These are phyloP conservation scores for Salvelinus fontinalis DNA, from an alignment of 2,113 vertebrate genomes.

Conservation along the genomic window DNA sequence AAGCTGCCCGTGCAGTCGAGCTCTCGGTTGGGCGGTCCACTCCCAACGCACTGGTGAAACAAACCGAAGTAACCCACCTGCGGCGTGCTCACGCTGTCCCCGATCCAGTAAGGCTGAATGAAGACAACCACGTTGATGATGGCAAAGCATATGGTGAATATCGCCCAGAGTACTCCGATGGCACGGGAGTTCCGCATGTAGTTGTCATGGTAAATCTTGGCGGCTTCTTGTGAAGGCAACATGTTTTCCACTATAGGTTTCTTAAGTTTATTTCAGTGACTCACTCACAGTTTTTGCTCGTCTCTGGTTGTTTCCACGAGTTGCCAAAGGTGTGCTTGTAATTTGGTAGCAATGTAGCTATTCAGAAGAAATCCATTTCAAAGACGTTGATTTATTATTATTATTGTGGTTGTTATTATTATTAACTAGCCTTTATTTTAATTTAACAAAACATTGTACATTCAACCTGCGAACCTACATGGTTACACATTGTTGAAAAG, in stretches of 20 bases:
- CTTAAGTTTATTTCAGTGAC: neutral
- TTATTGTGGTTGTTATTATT: constrained; percentile 19
- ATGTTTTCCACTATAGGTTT: constrained; percentile 53
- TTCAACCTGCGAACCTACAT: constrained; percentile 35
- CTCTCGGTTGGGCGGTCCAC: constrained; percentile 85
- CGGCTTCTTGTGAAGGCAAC: constrained; percentile 95
- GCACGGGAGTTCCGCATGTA: constrained; percentile 92
- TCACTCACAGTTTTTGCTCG: neutral
- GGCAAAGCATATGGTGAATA: constrained; percentile 98
- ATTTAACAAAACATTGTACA: constrained; percentile 34
- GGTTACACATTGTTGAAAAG: constrained; percentile 24
- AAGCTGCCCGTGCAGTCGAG: constrained; percentile 91
- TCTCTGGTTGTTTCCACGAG: neutral
- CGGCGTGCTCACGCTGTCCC: constrained; percentile 93
- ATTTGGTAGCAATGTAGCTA: neutral
- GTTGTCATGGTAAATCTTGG: constrained; percentile 95
- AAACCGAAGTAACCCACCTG: constrained; percentile 95
- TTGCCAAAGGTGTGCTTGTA: neutral
- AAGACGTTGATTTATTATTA: constrained; percentile 2
- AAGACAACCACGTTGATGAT: constrained; percentile 98
- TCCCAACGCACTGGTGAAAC: constrained; percentile 94
- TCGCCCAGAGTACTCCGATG: constrained; percentile 95
- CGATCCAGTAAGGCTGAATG: constrained; percentile 98
- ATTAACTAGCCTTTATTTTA: constrained; percentile 29
- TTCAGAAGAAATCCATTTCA: constrained; percentile 3